These are phyloP conservation scores for Gorsachius magnificus DNA, from an alignment of 2,797 vertebrate species.

Conservation along the genomic window DNA sequence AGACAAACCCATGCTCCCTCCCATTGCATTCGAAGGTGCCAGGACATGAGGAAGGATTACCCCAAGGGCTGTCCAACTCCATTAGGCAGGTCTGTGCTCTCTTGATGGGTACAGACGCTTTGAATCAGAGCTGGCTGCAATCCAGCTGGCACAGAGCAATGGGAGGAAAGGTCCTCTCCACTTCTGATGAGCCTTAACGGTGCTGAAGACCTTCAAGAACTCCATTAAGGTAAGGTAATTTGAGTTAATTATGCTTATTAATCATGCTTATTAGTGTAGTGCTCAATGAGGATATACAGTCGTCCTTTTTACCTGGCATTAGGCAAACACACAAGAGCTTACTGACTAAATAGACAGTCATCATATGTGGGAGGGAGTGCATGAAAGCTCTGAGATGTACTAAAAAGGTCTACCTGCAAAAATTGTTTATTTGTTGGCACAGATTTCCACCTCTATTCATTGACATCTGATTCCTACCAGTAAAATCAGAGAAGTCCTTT, in stretches of 20 bases:
- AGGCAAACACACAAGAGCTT: neutral
- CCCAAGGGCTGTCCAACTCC: neutral
- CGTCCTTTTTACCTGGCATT: neutral
- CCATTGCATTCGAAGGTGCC: accelerated
- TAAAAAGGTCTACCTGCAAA: neutral
- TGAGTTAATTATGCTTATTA: neutral
- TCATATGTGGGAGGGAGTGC: neutral
- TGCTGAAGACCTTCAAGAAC: neutral
- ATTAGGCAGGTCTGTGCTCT: neutral
- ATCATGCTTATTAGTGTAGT: neutral
- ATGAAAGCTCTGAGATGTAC: neutral
- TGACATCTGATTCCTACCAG: neutral
- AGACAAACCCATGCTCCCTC: neutral
- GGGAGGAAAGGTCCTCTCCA: neutral
- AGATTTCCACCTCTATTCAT: neutral
- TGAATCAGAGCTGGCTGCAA: neutral
- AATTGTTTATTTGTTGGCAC: neutral
- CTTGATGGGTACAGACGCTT: neutral
- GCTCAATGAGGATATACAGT: neutral
- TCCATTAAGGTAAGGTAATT: slow-evolving; percentile 24
- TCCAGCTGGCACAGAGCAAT: neutral
- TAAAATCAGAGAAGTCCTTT: neutral
- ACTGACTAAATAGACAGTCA: neutral
- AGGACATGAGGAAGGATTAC: neutral
- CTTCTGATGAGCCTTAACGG: neutral